Evolutionary conservation across 1,140 invertebrate genomes (phyloP).

Genomic region (Gonioctena quinquepunctata): DNA sequence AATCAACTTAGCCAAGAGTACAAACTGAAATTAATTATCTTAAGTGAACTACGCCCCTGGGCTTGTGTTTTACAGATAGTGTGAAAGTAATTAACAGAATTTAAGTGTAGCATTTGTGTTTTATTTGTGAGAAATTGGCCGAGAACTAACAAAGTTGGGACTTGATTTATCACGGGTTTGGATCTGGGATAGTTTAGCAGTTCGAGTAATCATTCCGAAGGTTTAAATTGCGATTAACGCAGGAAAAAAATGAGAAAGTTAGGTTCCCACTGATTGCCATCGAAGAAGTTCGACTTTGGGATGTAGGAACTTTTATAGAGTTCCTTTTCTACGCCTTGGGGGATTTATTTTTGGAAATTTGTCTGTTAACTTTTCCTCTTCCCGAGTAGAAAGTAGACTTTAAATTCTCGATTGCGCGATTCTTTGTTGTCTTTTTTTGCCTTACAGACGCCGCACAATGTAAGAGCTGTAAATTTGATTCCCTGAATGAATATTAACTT

Average conservation of each 20-base stretch:
- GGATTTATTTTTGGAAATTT: constrained; percentile 9
- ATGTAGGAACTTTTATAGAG: neutral
- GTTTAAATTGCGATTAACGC: constrained; percentile 13
- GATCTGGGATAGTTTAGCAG: constrained; percentile 9
- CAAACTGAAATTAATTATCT: constrained; percentile 18
- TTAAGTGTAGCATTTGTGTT: constrained; percentile 19
- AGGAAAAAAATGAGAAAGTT: constrained; percentile 1
- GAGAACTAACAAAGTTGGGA: neutral
- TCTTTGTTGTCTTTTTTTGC: constrained; percentile 1
- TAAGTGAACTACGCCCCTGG: constrained; percentile 13
- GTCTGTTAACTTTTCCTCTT: constrained; percentile 17
- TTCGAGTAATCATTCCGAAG: constrained; percentile 6
- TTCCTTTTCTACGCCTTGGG: neutral
- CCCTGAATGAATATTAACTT: constrained; percentile 9
- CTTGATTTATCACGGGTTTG: constrained; percentile 12
- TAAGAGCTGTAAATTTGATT: constrained; percentile 13
- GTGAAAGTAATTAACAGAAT: constrained; percentile 19
- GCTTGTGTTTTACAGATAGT: constrained; percentile 13
- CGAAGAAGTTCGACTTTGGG: neutral
- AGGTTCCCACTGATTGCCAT: constrained; percentile 11
- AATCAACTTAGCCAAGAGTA: neutral
- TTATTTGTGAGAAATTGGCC: constrained; percentile 16
- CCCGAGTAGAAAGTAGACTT: constrained; percentile 12
- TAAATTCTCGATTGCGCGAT: neutral
- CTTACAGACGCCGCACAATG: neutral